Conservation (phyloP, 2,888 invertebrate genomes). For the Aethes cnicana region DNA sequence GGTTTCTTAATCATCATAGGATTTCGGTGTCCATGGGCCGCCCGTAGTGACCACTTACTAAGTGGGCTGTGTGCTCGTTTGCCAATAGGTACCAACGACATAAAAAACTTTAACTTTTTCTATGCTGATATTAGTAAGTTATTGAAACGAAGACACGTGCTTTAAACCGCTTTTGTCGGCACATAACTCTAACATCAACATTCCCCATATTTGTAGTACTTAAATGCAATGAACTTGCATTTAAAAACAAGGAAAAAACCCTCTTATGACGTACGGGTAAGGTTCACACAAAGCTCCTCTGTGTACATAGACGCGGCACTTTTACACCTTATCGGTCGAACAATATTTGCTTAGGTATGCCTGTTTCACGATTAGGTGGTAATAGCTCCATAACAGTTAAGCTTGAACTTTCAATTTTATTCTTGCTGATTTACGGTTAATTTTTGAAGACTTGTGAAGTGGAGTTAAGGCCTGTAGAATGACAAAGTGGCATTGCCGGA, state of each 20-base stretch:
- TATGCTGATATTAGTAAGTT: conserved; percentile 21
- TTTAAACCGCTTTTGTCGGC: conserved; percentile 28
- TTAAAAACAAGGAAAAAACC: background rate
- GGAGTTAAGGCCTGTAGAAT: background rate
- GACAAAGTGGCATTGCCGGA: conserved; percentile 2
- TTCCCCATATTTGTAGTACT: conserved; percentile 24
- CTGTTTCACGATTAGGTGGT: background rate
- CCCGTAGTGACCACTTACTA: no score
- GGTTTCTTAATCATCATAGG: no score
- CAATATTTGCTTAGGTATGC: conserved; percentile 53
- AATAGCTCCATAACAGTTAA: background rate
- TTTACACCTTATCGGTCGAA: conserved; percentile 56
- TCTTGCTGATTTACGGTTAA: background rate
- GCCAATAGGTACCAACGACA: no score
- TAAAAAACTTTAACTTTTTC: no score
- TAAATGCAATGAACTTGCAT: conserved; percentile 27
- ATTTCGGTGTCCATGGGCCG: no score
- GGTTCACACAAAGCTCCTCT: background rate
- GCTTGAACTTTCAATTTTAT: background rate
- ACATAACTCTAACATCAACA: conserved; percentile 26
- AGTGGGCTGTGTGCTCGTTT: no score
- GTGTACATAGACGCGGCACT: conserved; percentile 45
- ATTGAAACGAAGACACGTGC: conserved; percentile 27
- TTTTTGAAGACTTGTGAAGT: background rate
- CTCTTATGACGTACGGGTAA: background rate